Conservation (phyloP, 2,888 invertebrate genomes). For the Monopis laevigella region DNA sequence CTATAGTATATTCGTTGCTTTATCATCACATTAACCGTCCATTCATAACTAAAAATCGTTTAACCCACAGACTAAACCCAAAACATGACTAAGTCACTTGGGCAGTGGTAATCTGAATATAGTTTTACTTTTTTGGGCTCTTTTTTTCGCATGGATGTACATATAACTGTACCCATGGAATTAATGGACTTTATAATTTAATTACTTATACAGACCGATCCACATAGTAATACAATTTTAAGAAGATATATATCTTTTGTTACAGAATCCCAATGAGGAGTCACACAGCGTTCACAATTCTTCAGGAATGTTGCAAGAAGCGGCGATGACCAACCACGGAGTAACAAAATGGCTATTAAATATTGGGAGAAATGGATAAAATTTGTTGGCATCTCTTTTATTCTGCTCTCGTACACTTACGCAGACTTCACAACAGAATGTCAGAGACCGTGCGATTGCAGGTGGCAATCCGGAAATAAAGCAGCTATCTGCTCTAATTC, state of each 20-base stretch:
- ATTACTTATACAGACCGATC: too few relatives aligned
- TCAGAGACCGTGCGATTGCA: conserved; percentile 79
- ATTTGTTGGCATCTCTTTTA: conserved; percentile 40
- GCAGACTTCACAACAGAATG: conserved; percentile 71
- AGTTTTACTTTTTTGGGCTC: too few relatives aligned
- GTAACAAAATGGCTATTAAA: conserved; percentile 60
- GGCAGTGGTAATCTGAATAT: too few relatives aligned
- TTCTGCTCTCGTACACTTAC: conserved; percentile 38
- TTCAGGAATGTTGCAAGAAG: conserved; percentile 53
- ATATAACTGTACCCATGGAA: too few relatives aligned
- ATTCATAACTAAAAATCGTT: too few relatives aligned
- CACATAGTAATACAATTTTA: too few relatives aligned
- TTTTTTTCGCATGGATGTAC: too few relatives aligned
- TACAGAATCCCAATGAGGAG: conserved; percentile 19
- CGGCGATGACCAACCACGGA: conserved; percentile 50
- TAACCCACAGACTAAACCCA: too few relatives aligned
- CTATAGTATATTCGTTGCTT: too few relatives aligned
- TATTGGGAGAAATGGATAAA: conserved; percentile 60
- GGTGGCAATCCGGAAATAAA: conserved; percentile 87
- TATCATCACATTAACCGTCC: too few relatives aligned
- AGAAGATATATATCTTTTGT: conserved; percentile 19
- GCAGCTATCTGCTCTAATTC: conserved; percentile 82
- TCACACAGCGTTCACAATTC: conserved; percentile 17
- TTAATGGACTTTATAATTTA: too few relatives aligned
- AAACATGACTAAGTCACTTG: too few relatives aligned